These are phyloP conservation scores for Pomatorhinus ruficollis DNA, from an alignment of 2,113 vertebrate genomes.

Conservation along the genomic window DNA sequence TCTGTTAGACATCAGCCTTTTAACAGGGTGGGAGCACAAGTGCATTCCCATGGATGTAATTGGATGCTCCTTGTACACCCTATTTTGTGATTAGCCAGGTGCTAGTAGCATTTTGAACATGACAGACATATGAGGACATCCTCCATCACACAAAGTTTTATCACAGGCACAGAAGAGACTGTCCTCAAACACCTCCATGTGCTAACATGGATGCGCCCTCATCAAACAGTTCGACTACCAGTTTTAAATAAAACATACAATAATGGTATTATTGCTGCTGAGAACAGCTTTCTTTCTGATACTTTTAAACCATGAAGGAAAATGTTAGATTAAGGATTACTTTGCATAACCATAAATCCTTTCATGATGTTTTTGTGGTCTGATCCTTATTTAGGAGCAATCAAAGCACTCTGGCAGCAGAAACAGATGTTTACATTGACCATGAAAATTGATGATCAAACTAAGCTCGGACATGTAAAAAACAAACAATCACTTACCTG, in stretches of 20 bases:
- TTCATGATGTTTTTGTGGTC: neutral
- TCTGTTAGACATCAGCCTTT: neutral
- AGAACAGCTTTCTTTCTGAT: neutral
- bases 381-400: neutral
- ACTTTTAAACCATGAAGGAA: neutral
- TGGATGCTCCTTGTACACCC: neutral
- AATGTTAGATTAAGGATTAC: neutral
- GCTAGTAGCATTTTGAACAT: neutral
- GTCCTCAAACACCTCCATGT: neutral
- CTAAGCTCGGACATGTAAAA: neutral
- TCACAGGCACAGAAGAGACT: neutral
- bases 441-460: neutral
- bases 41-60: neutral
- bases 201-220: neutral
- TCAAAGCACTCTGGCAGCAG: neutral
- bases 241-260: neutral
- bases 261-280: neutral
- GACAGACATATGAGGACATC: neutral
- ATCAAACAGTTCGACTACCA: neutral
- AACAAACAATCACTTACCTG: conserved; percentile 69
- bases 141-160: neutral
- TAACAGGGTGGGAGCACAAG: neutral
- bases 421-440: neutral
- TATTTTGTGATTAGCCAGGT: neutral
- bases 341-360: neutral